These are phyloP conservation scores for Triplophysa siluroides DNA, from an alignment of 2,113 vertebrate genomes.

Conservation along the genomic window DNA sequence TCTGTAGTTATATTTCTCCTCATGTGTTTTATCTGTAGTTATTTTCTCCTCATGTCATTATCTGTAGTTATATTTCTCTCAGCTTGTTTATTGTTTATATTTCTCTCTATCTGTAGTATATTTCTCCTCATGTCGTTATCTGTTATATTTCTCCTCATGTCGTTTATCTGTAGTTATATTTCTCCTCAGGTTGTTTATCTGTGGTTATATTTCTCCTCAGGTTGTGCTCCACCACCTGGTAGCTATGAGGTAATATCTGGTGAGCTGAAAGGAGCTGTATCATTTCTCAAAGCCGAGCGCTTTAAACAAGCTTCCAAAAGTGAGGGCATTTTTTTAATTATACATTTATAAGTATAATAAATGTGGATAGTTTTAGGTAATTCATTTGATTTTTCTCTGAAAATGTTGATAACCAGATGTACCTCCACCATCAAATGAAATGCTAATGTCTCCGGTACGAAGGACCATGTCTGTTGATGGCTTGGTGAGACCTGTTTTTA, in stretches of 20 bases:
- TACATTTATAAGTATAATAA: not conserved
- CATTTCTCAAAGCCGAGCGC: slow-evolving; percentile 79
- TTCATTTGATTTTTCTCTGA: not conserved
- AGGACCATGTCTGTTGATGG: slow-evolving; percentile 76
- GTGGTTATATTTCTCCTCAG: slow-evolving; percentile 58
- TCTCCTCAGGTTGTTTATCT: no score
- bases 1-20: no score
- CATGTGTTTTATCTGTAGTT: not conserved
- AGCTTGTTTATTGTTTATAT: no score
- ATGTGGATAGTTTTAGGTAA: no score
- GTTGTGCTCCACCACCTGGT: slow-evolving; percentile 74
- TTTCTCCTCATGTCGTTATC: not conserved
- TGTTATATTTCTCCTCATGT: not conserved
- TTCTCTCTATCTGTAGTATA: not conserved
- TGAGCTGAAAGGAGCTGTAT: slow-evolving; percentile 74
- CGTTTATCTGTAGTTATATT: no score
- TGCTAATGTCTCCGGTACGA: slow-evolving; percentile 69
- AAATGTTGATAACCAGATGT: not conserved
- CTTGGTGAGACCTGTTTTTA: slow-evolving; percentile 64
- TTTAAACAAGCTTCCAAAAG: slow-evolving; percentile 71
- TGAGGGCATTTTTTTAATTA: slow-evolving; percentile 58
- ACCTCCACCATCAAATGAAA: slow-evolving; percentile 58
- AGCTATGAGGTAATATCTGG: slow-evolving; percentile 74
- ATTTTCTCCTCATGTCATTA: not conserved
- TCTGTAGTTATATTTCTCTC: not conserved